Base-by-base conservation (phyloP, 2,888 invertebrate species). In the Xestobium rufovillosum region DNA sequence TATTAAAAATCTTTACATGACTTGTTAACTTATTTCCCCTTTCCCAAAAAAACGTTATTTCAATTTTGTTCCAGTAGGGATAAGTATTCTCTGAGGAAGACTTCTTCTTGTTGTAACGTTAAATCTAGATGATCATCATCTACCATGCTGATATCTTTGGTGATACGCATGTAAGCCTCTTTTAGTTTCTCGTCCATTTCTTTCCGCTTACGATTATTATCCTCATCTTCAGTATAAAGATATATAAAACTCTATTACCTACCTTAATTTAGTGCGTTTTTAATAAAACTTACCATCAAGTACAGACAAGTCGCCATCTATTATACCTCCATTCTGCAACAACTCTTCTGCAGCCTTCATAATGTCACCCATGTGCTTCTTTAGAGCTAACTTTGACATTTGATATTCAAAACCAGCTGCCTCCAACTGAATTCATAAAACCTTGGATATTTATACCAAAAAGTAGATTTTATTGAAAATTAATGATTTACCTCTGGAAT, bases 121-220 rank as follows among this genome's bases (percentile, higher is more conserved):
- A 83, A 65, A 64, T 86, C 83, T 36, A 87, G 67, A 55, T 87
- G 80, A 46, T 83, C 85, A 48, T 83, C 81, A 25, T 83, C 83
- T 0, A 68, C 64, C 27, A 64, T 61, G 3, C 67, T 61, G 26
- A 73, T 66, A 44, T 78, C 78, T 2, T 74, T 69, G 1, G 72
- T 64, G 15, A 84, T 68, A 1, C 83, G 68, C 8, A 70, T 60
- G 39, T 74, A 73, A 0, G 83, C 83, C 44, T 68, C 61, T 39
- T 71, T 64, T 23, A 74, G 71, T 42, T 70, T 52, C 51, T 67
- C 52, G 62, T 66, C 38, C 10, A 56, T 36, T 25, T 57, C 52
- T 6, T 39, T 29, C 12, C 41, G 35, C 17, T 45, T 26, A 32
- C 14, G 15, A n/a, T 32, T 34, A 1, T 27, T 29, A n/a, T 35